Conservation (phyloP, 2,797 vertebrate species). For the Ctenochaetus hawaiiensis region DNA sequence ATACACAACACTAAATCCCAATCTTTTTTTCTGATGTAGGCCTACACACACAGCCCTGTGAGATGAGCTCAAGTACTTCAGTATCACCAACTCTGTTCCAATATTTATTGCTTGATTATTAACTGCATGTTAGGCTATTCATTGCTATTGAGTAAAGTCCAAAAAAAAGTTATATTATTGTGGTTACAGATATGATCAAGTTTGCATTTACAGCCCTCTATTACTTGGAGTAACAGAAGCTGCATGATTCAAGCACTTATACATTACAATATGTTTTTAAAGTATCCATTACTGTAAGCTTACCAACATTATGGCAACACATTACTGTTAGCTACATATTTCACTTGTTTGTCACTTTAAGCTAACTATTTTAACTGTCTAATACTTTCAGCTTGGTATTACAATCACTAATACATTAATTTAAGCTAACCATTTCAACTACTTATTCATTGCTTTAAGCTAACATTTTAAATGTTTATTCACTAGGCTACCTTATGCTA, state of each 20-base stretch:
- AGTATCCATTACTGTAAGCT: background rate
- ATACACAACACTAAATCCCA: background rate
- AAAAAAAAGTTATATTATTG: background rate
- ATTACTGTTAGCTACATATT: background rate
- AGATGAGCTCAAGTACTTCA: background rate
- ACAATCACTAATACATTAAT: background rate
- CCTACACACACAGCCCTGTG: background rate
- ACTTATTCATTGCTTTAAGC: background rate
- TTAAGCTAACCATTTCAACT: background rate
- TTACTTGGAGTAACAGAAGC: background rate
- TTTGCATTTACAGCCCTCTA: background rate
- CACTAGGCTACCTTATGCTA: no score
- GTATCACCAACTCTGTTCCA: background rate
- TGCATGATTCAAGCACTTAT: background rate
- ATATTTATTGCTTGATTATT: background rate
- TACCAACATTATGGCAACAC: background rate
- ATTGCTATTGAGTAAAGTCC: no score
- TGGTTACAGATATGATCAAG: background rate
- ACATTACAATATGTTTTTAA: background rate
- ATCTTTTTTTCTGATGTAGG: background rate
- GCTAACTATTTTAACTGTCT: background rate
- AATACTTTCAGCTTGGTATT: background rate
- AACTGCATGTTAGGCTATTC: background rate
- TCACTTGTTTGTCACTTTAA: background rate
- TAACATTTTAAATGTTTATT: background rate